Evolutionary conservation across 2,888 invertebrate species (phyloP).

Genomic region (Acrobeloides nanus): DNA sequence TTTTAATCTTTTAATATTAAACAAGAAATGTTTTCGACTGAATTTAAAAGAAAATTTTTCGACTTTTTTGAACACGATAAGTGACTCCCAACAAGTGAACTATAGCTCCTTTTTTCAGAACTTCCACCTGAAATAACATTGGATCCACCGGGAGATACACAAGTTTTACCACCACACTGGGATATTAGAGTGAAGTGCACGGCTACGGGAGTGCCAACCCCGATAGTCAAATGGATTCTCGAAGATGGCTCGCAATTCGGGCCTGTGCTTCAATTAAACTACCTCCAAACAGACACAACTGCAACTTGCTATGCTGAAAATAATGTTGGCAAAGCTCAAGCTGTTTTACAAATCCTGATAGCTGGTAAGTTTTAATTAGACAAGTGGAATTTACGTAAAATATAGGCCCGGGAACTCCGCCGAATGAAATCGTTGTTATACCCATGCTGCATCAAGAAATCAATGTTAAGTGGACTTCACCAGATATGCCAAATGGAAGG

Average conservation of each 20-base stretch:
- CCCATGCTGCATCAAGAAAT: slow-evolving; percentile 45
- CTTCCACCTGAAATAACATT: slow-evolving; percentile 41
- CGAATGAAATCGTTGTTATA: slow-evolving; percentile 46
- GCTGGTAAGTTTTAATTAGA: slow-evolving; percentile 14
- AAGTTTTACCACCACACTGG: slow-evolving; percentile 35
- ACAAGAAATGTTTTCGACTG: no score
- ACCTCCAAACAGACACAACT: slow-evolving; percentile 34
- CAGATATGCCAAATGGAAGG: slow-evolving; percentile 50
- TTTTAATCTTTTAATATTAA: no score
- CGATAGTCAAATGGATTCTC: slow-evolving; percentile 30
- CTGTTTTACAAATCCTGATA: slow-evolving; percentile 35
- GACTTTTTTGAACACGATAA: no score
- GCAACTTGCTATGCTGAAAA: slow-evolving; percentile 48
- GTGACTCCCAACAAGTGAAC: no score
- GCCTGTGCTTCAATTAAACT: slow-evolving; percentile 20
- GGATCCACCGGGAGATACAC: slow-evolving; percentile 33
- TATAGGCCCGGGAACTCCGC: slow-evolving; percentile 48
- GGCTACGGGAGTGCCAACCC: slow-evolving; percentile 40
- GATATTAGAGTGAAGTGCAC: slow-evolving; percentile 38
- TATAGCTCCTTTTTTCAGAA: no score
- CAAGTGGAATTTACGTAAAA: background rate
- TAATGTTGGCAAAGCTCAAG: slow-evolving; percentile 46
- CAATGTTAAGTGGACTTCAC: slow-evolving; percentile 51
- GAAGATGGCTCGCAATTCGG: slow-evolving; percentile 22
- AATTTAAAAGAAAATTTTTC: no score